Percentiles rank a stretch among this genome's conserved stretches.
Evolutionary conservation across 2,113 vertebrate species (phyloP).

Genomic region (Upupa epops): DNA sequence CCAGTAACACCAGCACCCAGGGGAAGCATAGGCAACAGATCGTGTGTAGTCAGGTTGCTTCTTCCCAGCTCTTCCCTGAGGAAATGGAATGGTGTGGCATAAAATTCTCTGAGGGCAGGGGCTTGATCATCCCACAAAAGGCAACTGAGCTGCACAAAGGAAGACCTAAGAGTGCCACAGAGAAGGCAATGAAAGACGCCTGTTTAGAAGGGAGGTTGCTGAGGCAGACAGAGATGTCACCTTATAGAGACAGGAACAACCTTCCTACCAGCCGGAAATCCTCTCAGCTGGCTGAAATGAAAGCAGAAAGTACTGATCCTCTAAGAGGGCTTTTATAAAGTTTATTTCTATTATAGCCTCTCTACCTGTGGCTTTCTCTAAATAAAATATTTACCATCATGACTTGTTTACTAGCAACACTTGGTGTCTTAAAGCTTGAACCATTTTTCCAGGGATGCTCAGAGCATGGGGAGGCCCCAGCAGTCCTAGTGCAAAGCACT

Average conservation of each 20-base stretch:
- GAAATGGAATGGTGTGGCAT: background rate
- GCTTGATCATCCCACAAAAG: background rate
- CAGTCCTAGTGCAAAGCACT: background rate
- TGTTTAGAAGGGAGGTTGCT: background rate
- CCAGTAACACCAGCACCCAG: background rate
- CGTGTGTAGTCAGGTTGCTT: background rate
- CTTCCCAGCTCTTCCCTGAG: background rate
- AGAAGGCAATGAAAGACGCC: background rate
- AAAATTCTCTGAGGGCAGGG: background rate
- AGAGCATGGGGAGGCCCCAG: background rate
- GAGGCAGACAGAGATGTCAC: background rate
- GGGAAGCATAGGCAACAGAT: background rate
- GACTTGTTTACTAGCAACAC: background rate
- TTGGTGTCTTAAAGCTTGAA: background rate
- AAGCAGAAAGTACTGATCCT: background rate
- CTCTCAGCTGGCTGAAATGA: background rate
- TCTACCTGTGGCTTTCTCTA: background rate
- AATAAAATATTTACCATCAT: background rate
- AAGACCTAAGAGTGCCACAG: background rate
- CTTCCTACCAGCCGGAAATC: background rate
- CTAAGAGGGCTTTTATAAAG: no score
- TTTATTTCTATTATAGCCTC: background rate
- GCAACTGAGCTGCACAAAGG: fast-evolving
- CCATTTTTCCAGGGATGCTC: background rate
- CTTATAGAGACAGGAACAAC: background rate